A percentile compares a stretch with the other conserved stretches of the same genome.
Conservation (phyloP, 2,888 invertebrate species). For the Micoletzkya japonica region DNA sequence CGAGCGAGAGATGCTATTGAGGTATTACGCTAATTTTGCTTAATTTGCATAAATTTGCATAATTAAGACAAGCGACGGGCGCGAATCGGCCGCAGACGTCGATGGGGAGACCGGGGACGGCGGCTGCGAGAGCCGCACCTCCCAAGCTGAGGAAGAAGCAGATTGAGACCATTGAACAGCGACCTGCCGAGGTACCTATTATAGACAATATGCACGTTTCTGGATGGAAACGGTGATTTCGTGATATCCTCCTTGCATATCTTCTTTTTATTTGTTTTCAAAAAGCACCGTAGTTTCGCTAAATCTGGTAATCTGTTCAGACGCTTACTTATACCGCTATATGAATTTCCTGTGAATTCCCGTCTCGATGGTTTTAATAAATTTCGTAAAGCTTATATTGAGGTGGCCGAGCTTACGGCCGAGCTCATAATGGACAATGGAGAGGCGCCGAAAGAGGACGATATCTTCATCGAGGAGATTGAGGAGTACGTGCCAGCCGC, state of each 20-base stretch:
- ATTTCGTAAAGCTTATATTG: too few species aligned
- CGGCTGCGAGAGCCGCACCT: slow-evolving; percentile 60
- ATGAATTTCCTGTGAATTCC: too few species aligned
- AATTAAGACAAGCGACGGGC: slow-evolving; percentile 31
- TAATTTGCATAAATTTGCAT: too few species aligned
- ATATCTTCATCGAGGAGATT: slow-evolving; percentile 20
- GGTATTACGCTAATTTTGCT: background rate
- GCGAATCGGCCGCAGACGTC: slow-evolving; percentile 49
- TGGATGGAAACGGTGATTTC: too few species aligned
- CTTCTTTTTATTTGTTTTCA: too few species aligned
- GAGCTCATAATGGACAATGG: slow-evolving; percentile 15
- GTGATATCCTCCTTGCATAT: too few species aligned
- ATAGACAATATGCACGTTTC: too few species aligned
- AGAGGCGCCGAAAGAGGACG: slow-evolving; percentile 5
- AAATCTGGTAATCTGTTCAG: too few species aligned
- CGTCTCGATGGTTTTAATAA: too few species aligned
- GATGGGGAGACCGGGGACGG: slow-evolving; percentile 60
- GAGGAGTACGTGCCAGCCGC: slow-evolving; percentile 10
- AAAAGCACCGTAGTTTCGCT: too few species aligned
- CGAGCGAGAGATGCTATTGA: slow-evolving; percentile 21
- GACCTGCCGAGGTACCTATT: slow-evolving; percentile 27
- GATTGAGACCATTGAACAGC: slow-evolving; percentile 36
- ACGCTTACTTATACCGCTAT: too few species aligned
- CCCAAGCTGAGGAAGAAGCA: slow-evolving; percentile 62
- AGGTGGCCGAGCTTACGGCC: background rate